Evolutionary conservation across 2,797 vertebrate species (phyloP).

Genomic region (Premnoplex brunnescens): DNA sequence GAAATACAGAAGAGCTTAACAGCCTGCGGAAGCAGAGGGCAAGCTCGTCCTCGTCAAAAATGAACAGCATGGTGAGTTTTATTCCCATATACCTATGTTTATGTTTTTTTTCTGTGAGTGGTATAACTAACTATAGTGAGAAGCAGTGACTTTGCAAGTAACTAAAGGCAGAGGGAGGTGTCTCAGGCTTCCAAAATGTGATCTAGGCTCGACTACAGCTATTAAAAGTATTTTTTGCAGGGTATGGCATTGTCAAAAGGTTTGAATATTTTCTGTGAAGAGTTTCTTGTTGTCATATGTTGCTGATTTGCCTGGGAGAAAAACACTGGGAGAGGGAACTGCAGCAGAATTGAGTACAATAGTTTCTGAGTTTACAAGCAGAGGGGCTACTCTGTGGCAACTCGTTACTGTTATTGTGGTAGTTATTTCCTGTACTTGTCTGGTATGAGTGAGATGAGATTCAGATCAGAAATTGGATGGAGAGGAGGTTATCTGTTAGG

Average conservation of each 20-base stretch:
- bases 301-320: background rate
- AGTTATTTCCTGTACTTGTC: background rate
- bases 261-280: background rate
- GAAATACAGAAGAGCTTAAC: constrained; percentile 79
- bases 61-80: constrained; percentile 93
- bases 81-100: accelerated
- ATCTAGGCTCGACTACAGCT: background rate
- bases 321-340: background rate
- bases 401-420: background rate
- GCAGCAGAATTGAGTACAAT: background rate
- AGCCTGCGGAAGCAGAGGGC: constrained; percentile 88
- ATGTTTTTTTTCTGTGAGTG: background rate
- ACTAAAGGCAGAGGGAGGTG: background rate
- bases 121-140: background rate
- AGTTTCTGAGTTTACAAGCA: background rate
- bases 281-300: background rate
- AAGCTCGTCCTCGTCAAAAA: constrained; percentile 93
- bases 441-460: background rate
- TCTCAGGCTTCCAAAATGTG: background rate
- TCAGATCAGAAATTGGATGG: background rate
- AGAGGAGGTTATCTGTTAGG: background rate
- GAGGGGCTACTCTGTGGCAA: background rate
- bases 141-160: background rate
- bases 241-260: background rate
- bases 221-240: background rate